These are phyloP conservation scores for Sterna hirundo DNA, from an alignment of 2,113 vertebrate genomes.

Conservation along the genomic window DNA sequence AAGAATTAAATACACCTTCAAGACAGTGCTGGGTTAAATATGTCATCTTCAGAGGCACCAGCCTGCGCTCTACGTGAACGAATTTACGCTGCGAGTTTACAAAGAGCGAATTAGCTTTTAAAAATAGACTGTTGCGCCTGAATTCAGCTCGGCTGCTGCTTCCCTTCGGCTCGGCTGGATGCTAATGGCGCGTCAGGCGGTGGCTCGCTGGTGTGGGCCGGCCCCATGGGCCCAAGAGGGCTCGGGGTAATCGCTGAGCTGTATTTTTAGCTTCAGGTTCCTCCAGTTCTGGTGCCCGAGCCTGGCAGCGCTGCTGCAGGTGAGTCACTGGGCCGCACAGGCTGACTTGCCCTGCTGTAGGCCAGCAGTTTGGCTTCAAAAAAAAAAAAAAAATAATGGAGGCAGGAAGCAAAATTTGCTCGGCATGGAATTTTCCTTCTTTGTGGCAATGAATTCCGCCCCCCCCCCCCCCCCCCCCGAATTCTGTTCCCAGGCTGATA, in stretches of 20 bases:
- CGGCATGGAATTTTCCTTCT: not conserved
- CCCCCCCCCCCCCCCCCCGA: not conserved
- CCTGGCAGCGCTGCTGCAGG: not conserved
- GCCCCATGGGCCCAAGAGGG: not conserved
- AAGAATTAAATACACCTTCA: not conserved
- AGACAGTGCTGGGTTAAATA: not conserved
- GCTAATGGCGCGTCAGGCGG: not conserved
- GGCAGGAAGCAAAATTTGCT: not conserved
- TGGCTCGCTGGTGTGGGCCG: not conserved
- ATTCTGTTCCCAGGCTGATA: not conserved
- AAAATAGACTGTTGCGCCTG: not conserved
- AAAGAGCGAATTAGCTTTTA: not conserved
- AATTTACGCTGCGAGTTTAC: not conserved
- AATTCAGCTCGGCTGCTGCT: not conserved
- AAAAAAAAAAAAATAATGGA: not conserved
- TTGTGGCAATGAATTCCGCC: not conserved
- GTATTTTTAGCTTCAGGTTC: not conserved
- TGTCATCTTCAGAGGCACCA: not conserved
- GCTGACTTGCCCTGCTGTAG: not conserved
- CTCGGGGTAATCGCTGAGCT: not conserved
- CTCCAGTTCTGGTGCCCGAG: not conserved
- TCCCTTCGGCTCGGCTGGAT: not conserved
- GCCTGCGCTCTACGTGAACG: not conserved
- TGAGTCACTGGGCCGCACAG: not conserved
- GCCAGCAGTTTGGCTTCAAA: not conserved